These are phyloP conservation scores for Trissoscelio sp. DNA, from an alignment of 2,888 invertebrate genomes.

Conservation along the genomic window DNA sequence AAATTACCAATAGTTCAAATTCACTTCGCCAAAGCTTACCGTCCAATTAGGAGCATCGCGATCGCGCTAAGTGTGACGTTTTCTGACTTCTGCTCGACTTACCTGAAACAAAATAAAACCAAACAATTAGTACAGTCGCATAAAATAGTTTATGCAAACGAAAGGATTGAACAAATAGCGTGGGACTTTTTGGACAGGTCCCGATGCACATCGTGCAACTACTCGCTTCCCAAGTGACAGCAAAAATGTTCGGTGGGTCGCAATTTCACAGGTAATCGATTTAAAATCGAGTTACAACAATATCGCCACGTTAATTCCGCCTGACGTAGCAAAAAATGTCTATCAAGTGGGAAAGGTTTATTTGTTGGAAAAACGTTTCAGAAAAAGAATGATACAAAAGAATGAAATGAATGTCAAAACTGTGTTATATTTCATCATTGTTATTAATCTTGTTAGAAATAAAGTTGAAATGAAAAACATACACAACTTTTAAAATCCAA, in stretches of 20 bases:
- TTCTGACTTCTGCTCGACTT: conserved; percentile 31
- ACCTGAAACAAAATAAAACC: conserved; percentile 52
- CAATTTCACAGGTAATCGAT: conserved; percentile 41
- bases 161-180: conserved; percentile 3
- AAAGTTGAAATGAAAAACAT: neutral
- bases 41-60: conserved; percentile 16
- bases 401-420: neutral
- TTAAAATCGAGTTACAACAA: conserved; percentile 37
- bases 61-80: neutral
- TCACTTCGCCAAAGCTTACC: conserved; percentile 44
- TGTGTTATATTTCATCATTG: too few relatives aligned
- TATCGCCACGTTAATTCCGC: conserved; percentile 17
- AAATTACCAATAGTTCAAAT: conserved; percentile 37
- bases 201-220: neutral
- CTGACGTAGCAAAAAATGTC: neutral
- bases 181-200: neutral
- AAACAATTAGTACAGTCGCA: conserved; percentile 19
- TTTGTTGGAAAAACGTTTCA: neutral
- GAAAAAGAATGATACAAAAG: neutral
- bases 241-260: conserved; percentile 4
- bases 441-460: too few relatives aligned
- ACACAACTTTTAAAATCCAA: neutral
- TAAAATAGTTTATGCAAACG: conserved; percentile 26
- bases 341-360: neutral
- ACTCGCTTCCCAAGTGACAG: conserved; percentile 6